Evolutionary conservation across 2,888 invertebrate genomes (phyloP).

Genomic region (Oligia strigilis): DNA sequence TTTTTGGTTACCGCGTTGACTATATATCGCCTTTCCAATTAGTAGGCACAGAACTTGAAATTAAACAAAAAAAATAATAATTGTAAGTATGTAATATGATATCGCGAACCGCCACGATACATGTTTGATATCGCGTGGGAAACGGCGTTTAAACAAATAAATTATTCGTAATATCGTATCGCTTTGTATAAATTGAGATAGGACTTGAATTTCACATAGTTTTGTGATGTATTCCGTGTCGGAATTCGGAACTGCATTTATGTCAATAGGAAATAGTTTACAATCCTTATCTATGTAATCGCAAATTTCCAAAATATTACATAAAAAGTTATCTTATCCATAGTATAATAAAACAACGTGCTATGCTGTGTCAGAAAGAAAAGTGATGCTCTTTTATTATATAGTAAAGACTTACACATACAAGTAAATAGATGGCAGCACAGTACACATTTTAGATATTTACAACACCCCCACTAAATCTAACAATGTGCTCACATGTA

Average conservation of each 20-base stretch:
- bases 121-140: conserved; percentile 65
- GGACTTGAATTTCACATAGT: conserved; percentile 45
- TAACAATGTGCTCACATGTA: too few relatives aligned
- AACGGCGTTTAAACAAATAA: conserved; percentile 58
- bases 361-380: too few relatives aligned
- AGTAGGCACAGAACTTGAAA: conserved; percentile 43
- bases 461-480: too few relatives aligned
- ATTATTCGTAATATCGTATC: conserved; percentile 58
- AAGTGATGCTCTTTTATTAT: too few relatives aligned
- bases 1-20: conserved; percentile 49
- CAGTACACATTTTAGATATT: too few relatives aligned
- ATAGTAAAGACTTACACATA: too few relatives aligned
- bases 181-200: conserved; percentile 41
- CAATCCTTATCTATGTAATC: conserved; percentile 37
- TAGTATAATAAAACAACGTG: too few relatives aligned
- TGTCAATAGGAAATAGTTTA: conserved; percentile 51
- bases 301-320: conserved; percentile 36
- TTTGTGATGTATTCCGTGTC: conserved; percentile 25
- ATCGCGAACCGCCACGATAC: conserved; percentile 61
- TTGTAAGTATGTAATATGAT: conserved; percentile 54
- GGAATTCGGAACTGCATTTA: conserved; percentile 24
- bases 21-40: conserved; percentile 63
- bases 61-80: conserved; percentile 28
- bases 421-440: too few relatives aligned
- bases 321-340: conserved; percentile 48